Base-by-base conservation (phyloP, 2,113 vertebrate species). In the Tautogolabrus adspersus region DNA sequence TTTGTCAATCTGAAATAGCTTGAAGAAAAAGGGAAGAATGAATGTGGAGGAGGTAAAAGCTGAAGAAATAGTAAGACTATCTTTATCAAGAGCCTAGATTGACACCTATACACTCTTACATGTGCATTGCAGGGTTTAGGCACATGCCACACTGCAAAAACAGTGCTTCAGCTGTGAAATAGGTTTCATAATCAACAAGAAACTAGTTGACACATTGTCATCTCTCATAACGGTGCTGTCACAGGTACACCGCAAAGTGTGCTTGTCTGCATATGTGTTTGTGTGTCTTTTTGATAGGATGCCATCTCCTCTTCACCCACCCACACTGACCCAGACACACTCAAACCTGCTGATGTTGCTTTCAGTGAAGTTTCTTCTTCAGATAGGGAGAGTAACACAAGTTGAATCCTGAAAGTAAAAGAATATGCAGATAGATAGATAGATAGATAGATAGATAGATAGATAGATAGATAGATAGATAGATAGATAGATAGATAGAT, bases 101-200 rank as follows among this genome's bases (percentile, higher is more conserved):
- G 37, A 83, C 22, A 70, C 12, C 0, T 2, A 19, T 26, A 66
- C 15, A 57, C 38, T 16, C 38, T 65, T 42, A 44, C n/a, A 2
- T 34, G 30, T 58, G 40, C 57, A 18, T 42, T 57, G 58, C 44
- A 73, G 38, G 68, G n/a, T 81, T 65, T 59, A 21, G 68, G 64
- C 58, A 54, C 69, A 85, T 66, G 79, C 71, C 51, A 21, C 63
- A 55, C 10, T 40, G 73, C 49, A 52, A 79, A 69, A 69, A 77
- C 73, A 60, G 64, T 51, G 71, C 71, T 75, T 79, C 65, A 57
- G 65, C 66, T 87, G 75, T 82, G 77, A 79, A 84, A 79, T 69
- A 87, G 79, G 89, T 92, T 92, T 89, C 81, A 85, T 84, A 91
- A 87, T 83, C 79, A 86, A 82, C 84, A 87, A 84, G 84, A 87